Conservation (phyloP, 2,888 invertebrate species). For the Chloromyia formosa region DNA sequence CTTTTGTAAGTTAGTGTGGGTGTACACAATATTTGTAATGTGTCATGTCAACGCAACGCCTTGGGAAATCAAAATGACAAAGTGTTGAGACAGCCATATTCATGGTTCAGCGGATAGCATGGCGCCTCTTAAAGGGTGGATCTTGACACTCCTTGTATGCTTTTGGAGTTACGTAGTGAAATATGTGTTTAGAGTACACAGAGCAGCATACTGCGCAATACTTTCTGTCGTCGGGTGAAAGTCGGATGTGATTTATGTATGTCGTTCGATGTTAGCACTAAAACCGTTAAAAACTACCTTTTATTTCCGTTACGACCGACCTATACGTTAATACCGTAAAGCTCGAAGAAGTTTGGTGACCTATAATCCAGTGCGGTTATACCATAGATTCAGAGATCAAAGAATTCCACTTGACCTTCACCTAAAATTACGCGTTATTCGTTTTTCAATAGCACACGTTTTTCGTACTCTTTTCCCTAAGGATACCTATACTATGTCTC, state of each 20-base stretch:
- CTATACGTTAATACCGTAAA: too few relatives aligned
- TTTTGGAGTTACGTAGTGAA: background rate
- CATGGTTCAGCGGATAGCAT: background rate
- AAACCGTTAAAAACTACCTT: too few relatives aligned
- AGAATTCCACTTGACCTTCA: background rate
- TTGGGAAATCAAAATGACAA: background rate
- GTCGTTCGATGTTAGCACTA: too few relatives aligned
- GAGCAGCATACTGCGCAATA: background rate
- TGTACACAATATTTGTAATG: slow-evolving; percentile 3
- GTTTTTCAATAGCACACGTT: too few relatives aligned
- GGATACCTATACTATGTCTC: too few relatives aligned
- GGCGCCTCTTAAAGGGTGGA: background rate
- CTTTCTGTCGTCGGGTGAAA: background rate
- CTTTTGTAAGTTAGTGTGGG: background rate
- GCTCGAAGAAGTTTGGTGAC: too few relatives aligned
- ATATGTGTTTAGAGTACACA: background rate
- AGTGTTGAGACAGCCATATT: too few relatives aligned
- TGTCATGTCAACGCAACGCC: slow-evolving; percentile 19
- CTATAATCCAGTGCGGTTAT: too few relatives aligned
- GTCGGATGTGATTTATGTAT: background rate
- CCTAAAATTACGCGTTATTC: too few relatives aligned
- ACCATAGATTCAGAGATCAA: too few relatives aligned
- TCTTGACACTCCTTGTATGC: background rate
- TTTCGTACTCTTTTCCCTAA: too few relatives aligned
- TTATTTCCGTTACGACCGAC: too few relatives aligned